Evolutionary conservation across 2,888 invertebrate species (phyloP), one percentile per base, ranked within the genome.

Genomic region (Pocota personata): DNA sequence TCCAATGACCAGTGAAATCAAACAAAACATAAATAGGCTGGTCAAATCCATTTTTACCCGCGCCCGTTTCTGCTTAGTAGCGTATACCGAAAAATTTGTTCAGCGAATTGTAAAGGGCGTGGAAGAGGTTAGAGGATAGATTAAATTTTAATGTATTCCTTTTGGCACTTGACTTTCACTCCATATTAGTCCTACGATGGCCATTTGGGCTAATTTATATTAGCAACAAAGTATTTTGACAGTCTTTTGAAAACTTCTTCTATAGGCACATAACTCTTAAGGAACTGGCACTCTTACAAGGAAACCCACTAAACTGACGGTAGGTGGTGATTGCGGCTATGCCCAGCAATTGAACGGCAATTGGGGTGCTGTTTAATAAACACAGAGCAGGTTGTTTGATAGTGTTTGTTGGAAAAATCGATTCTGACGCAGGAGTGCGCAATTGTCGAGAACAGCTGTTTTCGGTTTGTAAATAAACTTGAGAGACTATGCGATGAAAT

Each of bases 1-100:
- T 76, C 94, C 94, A 88, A 94, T 92, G 78, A 94, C 90, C 88
- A 94, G 89, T 66, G 94, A 94, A 87, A 93, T 92, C 75, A 93
- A 89, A 57, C 93, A 92, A 87, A 94, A 91, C 88, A 94, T 90
- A 78, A 94, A 89, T 71, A 94, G 89, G 89, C 91, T 93, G 78
- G 91, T 89, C 55, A 92, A 89, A 89, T 92, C 92, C 92, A 92
- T 92, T 75, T 77, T 87, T 27, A 43, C 21, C 52, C 16, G 37
- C 52, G 52, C 4, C 50, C 10, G 40, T 52, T 71, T 52, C 58
- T 50, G 8, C 12, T 55, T 32, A 37, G 16, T 43, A 24, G 35
- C 43, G 52, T 72, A 77, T 84, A 75, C 57, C 37, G 40, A 69
- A 58, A 82, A 77, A 43, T 46, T 19, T 32, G 6, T 57, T 40